A percentile compares a stretch with the other conserved stretches of the same genome.
phyloP scores from a whole-genome alignment of 2,113 vertebrate genomes.

The Hippotragus niger region DNA sequence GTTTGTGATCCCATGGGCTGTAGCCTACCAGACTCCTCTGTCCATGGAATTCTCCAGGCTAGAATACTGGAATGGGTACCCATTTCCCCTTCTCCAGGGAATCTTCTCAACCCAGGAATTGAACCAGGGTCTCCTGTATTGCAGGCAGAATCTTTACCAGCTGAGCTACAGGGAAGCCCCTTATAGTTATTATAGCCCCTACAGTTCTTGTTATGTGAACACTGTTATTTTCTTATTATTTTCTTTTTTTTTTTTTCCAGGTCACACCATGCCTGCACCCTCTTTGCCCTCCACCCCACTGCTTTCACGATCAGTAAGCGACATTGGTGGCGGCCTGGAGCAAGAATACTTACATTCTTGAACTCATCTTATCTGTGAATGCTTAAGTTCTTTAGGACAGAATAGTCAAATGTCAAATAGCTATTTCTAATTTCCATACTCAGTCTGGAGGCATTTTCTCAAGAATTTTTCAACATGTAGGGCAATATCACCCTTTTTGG shows the following conservation, averaged over 20 bases:
- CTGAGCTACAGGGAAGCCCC: not conserved
- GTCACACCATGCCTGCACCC: fast-evolving
- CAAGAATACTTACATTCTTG: not conserved
- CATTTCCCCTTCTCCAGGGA: not conserved
- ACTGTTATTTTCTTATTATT: not conserved
- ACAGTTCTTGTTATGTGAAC: not conserved
- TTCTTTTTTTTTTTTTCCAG: not conserved
- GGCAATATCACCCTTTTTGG: not conserved
- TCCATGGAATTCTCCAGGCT: not conserved
- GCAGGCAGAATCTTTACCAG: not conserved
- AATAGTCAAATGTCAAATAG: not conserved
- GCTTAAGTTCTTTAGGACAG: not conserved
- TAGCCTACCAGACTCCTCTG: not conserved
- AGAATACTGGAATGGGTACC: not conserved
- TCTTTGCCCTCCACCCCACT: not conserved
- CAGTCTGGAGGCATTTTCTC: not conserved
- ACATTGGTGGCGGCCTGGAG: not conserved
- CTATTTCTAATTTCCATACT: not conserved
- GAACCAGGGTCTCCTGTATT: not conserved
- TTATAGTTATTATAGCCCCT: not conserved
- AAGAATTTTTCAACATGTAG: not conserved
- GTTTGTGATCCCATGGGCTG: not conserved
- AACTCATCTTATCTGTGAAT: not conserved
- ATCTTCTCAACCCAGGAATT: not conserved
- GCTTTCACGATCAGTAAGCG: not conserved